Conservation (phyloP, 2,888 invertebrate species). For the Lumbricus terrestris region DNA sequence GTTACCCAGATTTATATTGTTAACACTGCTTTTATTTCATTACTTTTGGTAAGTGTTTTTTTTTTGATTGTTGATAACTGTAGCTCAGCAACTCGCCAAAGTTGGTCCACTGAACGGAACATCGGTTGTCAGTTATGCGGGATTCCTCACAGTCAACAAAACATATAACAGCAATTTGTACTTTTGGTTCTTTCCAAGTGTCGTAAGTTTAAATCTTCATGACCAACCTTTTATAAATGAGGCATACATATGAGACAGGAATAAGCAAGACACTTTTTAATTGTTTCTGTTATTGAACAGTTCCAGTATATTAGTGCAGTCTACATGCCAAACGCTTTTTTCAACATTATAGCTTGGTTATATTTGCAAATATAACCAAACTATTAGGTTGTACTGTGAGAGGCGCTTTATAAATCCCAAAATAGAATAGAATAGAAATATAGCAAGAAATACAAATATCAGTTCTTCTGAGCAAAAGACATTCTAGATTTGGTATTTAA, state of each 20-base stretch:
- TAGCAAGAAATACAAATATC: not conserved
- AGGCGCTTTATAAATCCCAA: too few species aligned
- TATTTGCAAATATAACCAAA: too few species aligned
- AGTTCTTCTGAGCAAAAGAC: not conserved
- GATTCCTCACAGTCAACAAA: conserved; percentile 80
- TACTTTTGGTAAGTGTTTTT: not conserved
- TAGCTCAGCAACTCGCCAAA: conserved; percentile 27
- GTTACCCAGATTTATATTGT: not conserved
- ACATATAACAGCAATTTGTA: conserved; percentile 78
- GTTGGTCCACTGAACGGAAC: conserved; percentile 27
- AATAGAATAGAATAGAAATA: too few species aligned
- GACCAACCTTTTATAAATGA: not conserved
- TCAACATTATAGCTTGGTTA: too few species aligned
- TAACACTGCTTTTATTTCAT: not conserved
- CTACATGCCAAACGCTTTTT: not conserved
- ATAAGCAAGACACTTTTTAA: not conserved
- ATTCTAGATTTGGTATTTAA: not conserved
- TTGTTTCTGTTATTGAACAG: not conserved
- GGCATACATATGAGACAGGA: not conserved
- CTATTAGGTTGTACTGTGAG: too few species aligned
- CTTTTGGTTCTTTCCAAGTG: conserved; percentile 87
- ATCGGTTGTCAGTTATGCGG: conserved; percentile 69
- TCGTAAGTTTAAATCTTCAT: conserved; percentile 54
- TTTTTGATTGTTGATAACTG: not conserved
- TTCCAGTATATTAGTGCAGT: not conserved